Conservation (phyloP, 2,113 vertebrate species). For the Donacobius atricapilla region DNA sequence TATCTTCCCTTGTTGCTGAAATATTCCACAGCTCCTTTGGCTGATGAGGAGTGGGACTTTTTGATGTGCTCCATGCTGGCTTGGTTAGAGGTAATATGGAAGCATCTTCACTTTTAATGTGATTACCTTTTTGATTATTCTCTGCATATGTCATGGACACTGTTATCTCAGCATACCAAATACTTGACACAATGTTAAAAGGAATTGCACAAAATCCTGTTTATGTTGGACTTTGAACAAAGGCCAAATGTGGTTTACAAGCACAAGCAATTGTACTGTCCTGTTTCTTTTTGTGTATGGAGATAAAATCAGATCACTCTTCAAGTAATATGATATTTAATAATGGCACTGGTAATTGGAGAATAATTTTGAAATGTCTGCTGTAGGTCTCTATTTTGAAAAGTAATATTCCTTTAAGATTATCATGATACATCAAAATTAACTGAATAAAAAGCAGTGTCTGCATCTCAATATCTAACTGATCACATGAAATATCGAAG, state of each 20-base stretch:
- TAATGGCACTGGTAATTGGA: neutral
- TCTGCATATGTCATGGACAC: neutral
- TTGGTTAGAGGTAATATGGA: constrained; percentile 87
- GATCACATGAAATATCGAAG: neutral
- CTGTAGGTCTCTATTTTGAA: neutral
- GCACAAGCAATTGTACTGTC: neutral
- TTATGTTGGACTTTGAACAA: neutral
- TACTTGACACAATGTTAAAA: neutral
- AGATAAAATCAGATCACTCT: neutral
- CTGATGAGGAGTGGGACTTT: constrained; percentile 90
- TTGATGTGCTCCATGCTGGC: constrained; percentile 92
- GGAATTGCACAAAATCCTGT: neutral
- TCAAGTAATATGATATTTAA: neutral
- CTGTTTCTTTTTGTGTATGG: neutral
- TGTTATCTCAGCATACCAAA: neutral
- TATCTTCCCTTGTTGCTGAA: constrained; percentile 84
- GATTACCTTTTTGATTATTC: neutral
- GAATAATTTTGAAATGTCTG: neutral
- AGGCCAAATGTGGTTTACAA: neutral
- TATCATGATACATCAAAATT: neutral
- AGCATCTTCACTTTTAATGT: neutral
- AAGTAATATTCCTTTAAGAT: neutral
- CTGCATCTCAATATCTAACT: neutral
- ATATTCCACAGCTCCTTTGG: constrained; percentile 69
- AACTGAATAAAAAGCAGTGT: neutral